A percentile compares a stretch with the other conserved stretches of the same genome.
Evolutionary conservation across 1,140 invertebrate genomes (phyloP).

Genomic region (Pseudomyrmex pallidus): DNA sequence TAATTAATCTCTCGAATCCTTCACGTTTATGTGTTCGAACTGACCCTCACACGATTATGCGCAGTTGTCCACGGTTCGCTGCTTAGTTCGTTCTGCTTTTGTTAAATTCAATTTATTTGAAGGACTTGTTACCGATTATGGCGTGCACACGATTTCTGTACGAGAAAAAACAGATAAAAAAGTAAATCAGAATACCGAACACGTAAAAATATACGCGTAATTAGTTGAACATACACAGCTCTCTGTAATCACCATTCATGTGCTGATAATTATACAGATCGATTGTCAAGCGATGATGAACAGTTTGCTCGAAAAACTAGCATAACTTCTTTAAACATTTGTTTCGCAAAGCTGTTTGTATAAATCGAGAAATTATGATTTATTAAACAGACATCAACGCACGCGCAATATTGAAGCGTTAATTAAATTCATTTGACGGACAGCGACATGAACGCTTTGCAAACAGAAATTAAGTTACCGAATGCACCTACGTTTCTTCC

Average conservation of each 20-base stretch:
- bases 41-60: background rate
- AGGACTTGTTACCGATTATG: background rate
- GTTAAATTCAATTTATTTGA: conserved; percentile 35
- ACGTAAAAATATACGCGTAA: background rate
- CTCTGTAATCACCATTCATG: background rate
- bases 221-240: conserved; percentile 7
- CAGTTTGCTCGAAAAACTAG: conserved; percentile 12
- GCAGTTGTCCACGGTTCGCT: conserved; percentile 6
- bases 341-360: background rate
- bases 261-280: conserved; percentile 23
- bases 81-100: conserved; percentile 8
- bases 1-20: background rate
- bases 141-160: background rate
- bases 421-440: background rate
- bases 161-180: background rate
- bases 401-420: background rate
- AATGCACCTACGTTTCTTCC: conserved; percentile 76
- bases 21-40: background rate
- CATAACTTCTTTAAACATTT: conserved; percentile 2
- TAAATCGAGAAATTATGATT: background rate
- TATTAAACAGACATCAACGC: background rate
- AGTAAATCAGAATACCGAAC: conserved; percentile 21
- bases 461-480: background rate
- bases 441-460: background rate
- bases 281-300: conserved; percentile 22